Conservation (phyloP, 2,113 vertebrate genomes). For the Mesitornis unicolor region DNA sequence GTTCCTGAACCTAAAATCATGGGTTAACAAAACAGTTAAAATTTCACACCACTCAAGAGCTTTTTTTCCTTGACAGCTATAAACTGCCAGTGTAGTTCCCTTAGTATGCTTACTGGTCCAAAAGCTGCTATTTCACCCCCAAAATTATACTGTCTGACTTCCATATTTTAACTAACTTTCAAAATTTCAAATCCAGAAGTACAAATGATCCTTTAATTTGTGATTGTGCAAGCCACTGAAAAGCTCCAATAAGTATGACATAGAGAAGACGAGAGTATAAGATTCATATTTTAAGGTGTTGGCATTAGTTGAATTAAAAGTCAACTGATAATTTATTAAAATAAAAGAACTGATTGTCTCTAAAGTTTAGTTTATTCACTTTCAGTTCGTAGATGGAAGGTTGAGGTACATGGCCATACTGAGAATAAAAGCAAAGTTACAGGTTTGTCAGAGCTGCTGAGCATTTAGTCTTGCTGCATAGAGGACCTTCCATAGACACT, state of each 20-base stretch:
- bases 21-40: constrained; percentile 29
- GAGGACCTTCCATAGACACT: neutral
- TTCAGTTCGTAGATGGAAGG: neutral
- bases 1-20: neutral
- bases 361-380: neutral
- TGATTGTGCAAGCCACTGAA: neutral
- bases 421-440: neutral
- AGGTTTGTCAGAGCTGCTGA: neutral
- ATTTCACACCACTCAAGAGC: neutral
- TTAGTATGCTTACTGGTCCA: neutral
- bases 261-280: neutral
- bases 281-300: neutral
- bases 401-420: neutral
- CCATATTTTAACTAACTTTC: neutral
- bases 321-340: neutral
- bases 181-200: neutral
- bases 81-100: neutral
- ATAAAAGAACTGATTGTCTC: neutral
- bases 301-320: neutral
- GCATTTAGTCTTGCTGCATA: neutral
- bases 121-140: neutral
- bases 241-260: neutral
- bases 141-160: neutral
- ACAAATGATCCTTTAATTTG: neutral
- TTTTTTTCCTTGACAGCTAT: neutral